Percentiles rank a stretch among this genome's conserved stretches.
Evolutionary conservation across 1,140 invertebrate genomes (phyloP).

Genomic region (Sweltsa coloradensis): DNA sequence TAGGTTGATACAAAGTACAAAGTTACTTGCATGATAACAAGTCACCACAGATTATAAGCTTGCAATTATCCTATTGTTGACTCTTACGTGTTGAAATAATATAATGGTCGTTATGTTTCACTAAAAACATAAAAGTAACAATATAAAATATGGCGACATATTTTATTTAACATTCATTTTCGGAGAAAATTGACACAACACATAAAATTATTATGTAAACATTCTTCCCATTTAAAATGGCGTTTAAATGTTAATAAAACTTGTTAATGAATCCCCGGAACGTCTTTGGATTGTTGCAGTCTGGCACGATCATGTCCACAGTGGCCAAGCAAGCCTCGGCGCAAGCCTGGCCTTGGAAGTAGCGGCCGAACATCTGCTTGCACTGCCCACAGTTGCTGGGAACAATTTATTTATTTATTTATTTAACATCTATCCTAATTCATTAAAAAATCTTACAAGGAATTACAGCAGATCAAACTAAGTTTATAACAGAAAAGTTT

Average conservation of each 20-base stretch:
- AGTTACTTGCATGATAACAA: no score
- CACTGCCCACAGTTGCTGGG: slow-evolving; percentile 35
- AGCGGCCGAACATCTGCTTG: slow-evolving; percentile 34
- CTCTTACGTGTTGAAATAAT: no score
- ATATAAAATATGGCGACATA: background rate
- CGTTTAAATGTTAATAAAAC: slow-evolving; percentile 1
- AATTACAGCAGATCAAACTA: no score
- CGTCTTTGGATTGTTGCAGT: slow-evolving; percentile 32
- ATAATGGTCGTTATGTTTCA: no score
- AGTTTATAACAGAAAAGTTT: no score
- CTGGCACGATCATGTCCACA: slow-evolving; percentile 27
- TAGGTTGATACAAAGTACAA: no score
- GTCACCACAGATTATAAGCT: no score
- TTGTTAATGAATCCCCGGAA: slow-evolving; percentile 26
- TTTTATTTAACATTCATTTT: background rate
- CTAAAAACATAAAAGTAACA: background rate
- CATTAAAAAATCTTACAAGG: no score
- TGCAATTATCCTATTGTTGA: no score
- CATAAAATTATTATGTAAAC: background rate
- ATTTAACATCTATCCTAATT: no score
- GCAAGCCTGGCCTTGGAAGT: slow-evolving; percentile 33
- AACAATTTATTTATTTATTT: no score
- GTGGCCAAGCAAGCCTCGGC: slow-evolving; percentile 30
- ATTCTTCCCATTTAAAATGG: no score
- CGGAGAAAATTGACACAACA: background rate